These are phyloP conservation scores for Ypsolopha sequella DNA, from an alignment of 2,888 invertebrate genomes.

Conservation along the genomic window DNA sequence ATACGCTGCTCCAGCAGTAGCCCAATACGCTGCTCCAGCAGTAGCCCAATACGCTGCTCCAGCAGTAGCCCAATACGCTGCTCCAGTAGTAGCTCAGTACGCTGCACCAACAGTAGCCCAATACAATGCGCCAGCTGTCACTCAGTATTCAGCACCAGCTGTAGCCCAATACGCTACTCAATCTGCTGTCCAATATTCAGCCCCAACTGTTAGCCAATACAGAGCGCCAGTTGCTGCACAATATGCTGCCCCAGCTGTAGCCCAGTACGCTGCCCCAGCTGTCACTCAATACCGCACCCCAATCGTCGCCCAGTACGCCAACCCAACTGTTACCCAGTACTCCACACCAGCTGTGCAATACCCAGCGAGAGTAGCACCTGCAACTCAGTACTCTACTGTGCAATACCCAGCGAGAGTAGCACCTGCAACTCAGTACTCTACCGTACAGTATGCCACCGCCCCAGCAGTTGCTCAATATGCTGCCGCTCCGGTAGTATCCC, in stretches of 20 bases:
- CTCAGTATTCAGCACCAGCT: conserved; percentile 1
- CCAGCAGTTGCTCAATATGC: conserved; percentile 11
- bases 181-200: conserved; percentile 9
- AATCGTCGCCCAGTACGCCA: conserved; percentile 10
- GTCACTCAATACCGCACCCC: conserved; percentile 10
- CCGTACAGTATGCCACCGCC: conserved; percentile 1
- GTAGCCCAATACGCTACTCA: conserved; percentile 25
- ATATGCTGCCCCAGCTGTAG: conserved; percentile 8
- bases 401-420: conserved; percentile 8
- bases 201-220: conserved; percentile 9
- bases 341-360: conserved; percentile 9
- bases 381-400: conserved; percentile 7
- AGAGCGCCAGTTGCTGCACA: conserved; percentile 12
- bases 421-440: conserved; percentile 6
- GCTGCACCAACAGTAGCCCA: conserved; percentile 8
- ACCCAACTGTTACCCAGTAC: conserved; percentile 12
- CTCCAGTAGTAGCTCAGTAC: conserved; percentile 12
- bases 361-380: conserved; percentile 6
- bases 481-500: conserved; percentile 18
- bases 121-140: conserved; percentile 4
- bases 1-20: conserved; percentile 34
- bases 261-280: conserved; percentile 25
- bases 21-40: conserved; percentile 28
- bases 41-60: conserved; percentile 16
- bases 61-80: conserved; percentile 16